phyloP scores from a whole-genome alignment of 2,113 vertebrate species.

The Delphinapterus leucas region DNA sequence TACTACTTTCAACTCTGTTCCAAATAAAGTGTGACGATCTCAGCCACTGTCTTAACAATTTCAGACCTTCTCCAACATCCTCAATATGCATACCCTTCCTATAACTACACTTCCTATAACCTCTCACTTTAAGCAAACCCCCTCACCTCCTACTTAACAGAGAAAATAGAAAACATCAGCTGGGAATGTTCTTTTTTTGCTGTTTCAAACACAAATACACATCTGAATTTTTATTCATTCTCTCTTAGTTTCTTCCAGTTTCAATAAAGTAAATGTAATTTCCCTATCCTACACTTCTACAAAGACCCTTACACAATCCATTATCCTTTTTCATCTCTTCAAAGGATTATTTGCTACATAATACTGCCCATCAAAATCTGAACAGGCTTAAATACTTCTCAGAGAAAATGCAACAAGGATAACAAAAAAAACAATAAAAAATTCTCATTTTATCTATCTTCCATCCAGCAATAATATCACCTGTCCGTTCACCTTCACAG shows the following conservation, averaged over 20 bases:
- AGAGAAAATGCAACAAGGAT: background rate
- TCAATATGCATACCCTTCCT: background rate
- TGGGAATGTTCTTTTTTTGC: background rate
- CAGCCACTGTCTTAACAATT: background rate
- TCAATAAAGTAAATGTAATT: background rate
- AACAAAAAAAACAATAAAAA: background rate
- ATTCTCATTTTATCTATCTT: background rate
- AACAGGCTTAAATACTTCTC: background rate
- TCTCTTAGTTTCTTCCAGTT: background rate
- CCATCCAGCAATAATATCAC: background rate
- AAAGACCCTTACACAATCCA: background rate
- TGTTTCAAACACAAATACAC: background rate
- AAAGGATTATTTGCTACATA: background rate
- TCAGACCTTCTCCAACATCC: background rate
- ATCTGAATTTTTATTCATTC: background rate
- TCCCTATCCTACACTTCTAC: background rate
- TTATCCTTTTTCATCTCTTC: background rate
- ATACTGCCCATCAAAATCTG: background rate
- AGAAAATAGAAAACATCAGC: background rate
- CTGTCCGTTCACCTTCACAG: background rate
- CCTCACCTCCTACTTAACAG: background rate
- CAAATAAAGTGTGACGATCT: background rate
- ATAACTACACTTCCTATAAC: background rate
- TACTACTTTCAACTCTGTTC: background rate
- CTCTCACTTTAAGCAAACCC: background rate